Evolutionary conservation across 1,140 invertebrate species (phyloP), one percentile per base, ranked within the genome.

Genomic region (Ptiloglossa arizonensis): DNA sequence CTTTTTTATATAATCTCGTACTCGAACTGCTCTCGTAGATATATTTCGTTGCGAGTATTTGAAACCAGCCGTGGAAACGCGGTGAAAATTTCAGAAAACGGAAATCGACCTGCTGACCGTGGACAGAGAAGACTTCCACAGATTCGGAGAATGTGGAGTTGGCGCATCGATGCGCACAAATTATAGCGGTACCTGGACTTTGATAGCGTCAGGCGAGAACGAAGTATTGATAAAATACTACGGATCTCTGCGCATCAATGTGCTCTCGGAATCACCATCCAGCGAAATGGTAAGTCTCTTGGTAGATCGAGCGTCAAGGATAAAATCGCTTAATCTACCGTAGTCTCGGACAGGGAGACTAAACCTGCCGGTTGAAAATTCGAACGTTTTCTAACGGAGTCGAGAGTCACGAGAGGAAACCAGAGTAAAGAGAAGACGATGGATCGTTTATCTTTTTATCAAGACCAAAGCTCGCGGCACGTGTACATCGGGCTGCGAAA

Each of bases 81-180:
- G 19, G 0, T 60, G 8, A 46, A 59, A 0, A 54, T 62, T 70
- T 70, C 41, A 77, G 75, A 29, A 5, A 1, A 41, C 50, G 4
- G 4, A 4, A 1, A 52, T 57, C 24, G 41, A 76, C 64, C 24
- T 71, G 2, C 17, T 68, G 9, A 60, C 27, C 9, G 56, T 59
- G 17, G 41, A 57, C 1, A 63, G 13, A 13, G 22, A 73, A n/a
- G 38, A 63, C 29, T 74, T 76, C 27, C 13, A 73, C 38, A 56
- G 63, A 48, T 80, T 80, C 44, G 72, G 70, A 19, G 54, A 78
- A 27, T 88, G 87, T 35, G 87, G 86, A 15, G 79, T 83, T 1
- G 46, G 68, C 74, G 79, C 85, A 56, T 71, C 63, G 54, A 56
- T 81, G 11, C 69, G 82, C 52, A 27, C 29, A 17, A 77, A 57